Conservation (phyloP, 30 jellyfish, hydroid and myxozoan species). For the Hydractinia symbiolongicarpus region DNA sequence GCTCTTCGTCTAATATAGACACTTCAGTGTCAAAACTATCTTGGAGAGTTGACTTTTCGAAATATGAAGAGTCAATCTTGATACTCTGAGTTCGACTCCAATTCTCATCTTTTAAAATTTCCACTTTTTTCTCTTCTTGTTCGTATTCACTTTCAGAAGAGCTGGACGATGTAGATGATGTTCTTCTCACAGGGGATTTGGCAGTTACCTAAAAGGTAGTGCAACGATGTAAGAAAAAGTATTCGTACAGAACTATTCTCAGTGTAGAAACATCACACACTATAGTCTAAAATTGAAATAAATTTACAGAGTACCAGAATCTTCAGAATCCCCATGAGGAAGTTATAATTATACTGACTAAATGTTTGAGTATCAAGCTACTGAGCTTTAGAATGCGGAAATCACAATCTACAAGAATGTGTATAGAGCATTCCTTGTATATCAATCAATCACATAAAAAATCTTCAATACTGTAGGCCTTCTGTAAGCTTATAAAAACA, state of each 20-base stretch:
- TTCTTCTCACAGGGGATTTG: constrained; percentile 24
- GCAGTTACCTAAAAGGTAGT: constrained; percentile 41
- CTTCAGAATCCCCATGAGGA: too few relatives aligned
- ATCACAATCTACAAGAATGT: too few relatives aligned
- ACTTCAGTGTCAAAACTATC: constrained; percentile 13
- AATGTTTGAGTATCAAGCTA: too few relatives aligned
- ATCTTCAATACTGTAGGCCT: too few relatives aligned
- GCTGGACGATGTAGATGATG: constrained; percentile 20
- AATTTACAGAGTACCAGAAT: too few relatives aligned
- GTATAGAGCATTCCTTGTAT: too few relatives aligned
- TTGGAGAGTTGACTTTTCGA: constrained; percentile 9
- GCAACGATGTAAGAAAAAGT: background rate
- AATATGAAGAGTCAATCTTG: constrained; percentile 24
- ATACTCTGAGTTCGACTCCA: background rate
- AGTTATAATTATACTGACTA: too few relatives aligned
- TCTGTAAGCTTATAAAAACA: too few relatives aligned
- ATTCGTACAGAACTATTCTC: background rate
- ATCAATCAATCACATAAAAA: too few relatives aligned
- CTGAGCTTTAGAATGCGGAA: too few relatives aligned
- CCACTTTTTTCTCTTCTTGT: background rate
- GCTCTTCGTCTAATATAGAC: constrained; percentile 14
- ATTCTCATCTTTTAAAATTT: background rate
- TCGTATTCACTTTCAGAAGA: constrained; percentile 31
- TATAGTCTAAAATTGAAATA: background rate
- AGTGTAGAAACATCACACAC: background rate